Base-by-base conservation (phyloP, 2,888 invertebrate genomes). In the Cryptocephalus moraei region DNA sequence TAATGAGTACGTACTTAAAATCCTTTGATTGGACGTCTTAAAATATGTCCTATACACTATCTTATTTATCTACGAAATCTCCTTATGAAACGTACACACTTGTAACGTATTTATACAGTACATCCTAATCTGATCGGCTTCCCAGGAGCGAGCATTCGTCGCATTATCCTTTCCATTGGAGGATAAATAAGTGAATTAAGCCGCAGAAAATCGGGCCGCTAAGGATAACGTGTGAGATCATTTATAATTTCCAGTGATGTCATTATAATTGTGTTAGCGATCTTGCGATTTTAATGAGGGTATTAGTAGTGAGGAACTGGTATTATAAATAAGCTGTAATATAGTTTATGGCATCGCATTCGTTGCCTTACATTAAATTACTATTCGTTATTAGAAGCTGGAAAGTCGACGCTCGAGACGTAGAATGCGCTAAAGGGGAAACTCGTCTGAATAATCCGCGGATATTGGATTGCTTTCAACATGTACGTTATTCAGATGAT, bases 211-310 rank as follows among this genome's bases (percentile, higher is more conserved):
- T 22, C 22, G 22, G 22, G 22, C 22, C 22, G 22, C 22, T 22
- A 22, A 22, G 22, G 22, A 49, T 52, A 48, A 51, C 33, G 44
- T 48, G 48, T 51, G 46, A 48, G 52, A 48, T 53, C 54, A 56
- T 61, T 57, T 56, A 58, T 56, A 58, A 59, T 61, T 57, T 54
- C 58, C 22, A 60, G 61, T 62, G 59, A 62, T 60, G 56, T 58
- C 59, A 56, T 60, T 59, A 59, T 51, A 50, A 57, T 57, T 60
- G 58, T 59, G 57, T 47, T 51, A 49, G 54, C 51, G 53, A 57
- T 61, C 58, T 33, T 33, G 48, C 50, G 45, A 46, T 42, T 47
- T 58, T 59, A 59, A 58, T 59, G 58, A 55, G 54, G 43, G 54
- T 56, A 58, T 60, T 57, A 55, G 33, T 41, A 39, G 14, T 33